These are phyloP conservation scores for Karalla daura DNA, from an alignment of 2,797 vertebrate genomes.

Conservation along the genomic window DNA sequence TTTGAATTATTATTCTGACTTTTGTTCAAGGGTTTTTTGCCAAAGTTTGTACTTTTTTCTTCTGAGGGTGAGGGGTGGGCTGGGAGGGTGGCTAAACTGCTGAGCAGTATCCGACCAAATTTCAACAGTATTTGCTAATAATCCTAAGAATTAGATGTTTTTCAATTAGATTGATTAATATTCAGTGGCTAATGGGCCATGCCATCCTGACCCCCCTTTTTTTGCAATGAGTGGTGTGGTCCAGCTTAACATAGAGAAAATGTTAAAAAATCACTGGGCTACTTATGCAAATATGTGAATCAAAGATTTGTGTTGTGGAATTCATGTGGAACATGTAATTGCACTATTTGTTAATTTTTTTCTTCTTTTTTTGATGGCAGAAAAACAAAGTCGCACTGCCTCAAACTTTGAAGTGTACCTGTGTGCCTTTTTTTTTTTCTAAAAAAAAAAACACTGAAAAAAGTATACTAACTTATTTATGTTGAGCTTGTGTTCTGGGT, in stretches of 20 bases:
- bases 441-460: slow-evolving; percentile 93
- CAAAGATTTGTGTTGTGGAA: slow-evolving; percentile 76
- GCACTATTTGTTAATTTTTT: slow-evolving; percentile 77
- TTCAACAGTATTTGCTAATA: slow-evolving; percentile 71
- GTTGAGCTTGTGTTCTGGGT: slow-evolving; percentile 86
- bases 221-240: slow-evolving; percentile 49
- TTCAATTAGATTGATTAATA: slow-evolving; percentile 43
- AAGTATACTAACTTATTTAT: slow-evolving; percentile 99
- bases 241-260: slow-evolving; percentile 65
- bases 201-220: slow-evolving; percentile 28
- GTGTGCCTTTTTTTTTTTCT: slow-evolving; percentile 72
- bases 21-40: slow-evolving; percentile 34
- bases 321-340: slow-evolving; percentile 84
- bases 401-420: slow-evolving; percentile 83
- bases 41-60: slow-evolving; percentile 73
- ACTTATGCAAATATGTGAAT: slow-evolving; percentile 82
- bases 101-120: slow-evolving; percentile 76
- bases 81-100: slow-evolving; percentile 58
- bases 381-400: slow-evolving; percentile 80
- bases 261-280: slow-evolving; percentile 76
- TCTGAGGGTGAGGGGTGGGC: slow-evolving; percentile 18
- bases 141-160: slow-evolving; percentile 64
- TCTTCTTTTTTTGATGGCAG: slow-evolving; percentile 59
- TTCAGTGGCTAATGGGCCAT: slow-evolving; percentile 38
- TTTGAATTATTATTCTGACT: slow-evolving; percentile 26